These are phyloP conservation scores for Tribolium madens DNA, from an alignment of 1,140 invertebrate species.

Conservation along the genomic window DNA sequence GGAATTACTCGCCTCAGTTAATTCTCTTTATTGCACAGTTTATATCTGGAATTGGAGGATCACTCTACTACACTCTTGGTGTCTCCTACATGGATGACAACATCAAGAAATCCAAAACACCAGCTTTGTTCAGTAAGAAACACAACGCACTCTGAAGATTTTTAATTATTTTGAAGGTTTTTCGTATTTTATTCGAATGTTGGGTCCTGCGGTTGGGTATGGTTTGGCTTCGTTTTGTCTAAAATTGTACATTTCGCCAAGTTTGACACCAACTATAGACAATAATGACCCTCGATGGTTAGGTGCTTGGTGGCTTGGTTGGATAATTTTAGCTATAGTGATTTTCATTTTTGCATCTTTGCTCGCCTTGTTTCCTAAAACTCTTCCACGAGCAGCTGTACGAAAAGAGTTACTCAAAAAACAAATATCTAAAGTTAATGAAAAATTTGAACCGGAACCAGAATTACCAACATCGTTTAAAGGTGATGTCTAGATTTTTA, in stretches of 20 bases:
- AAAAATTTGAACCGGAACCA: constrained; percentile 57
- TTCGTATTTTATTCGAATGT: constrained; percentile 77
- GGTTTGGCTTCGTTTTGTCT: constrained; percentile 77
- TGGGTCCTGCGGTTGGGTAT: constrained; percentile 80
- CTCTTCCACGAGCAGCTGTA: constrained; percentile 72
- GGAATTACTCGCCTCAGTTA: constrained; percentile 72
- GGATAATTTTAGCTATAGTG: constrained; percentile 76
- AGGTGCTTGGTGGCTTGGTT: constrained; percentile 86
- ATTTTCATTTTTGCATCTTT: constrained; percentile 74
- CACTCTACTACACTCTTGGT: constrained; percentile 75
- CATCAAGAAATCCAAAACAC: constrained; percentile 78
- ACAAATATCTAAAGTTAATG: constrained; percentile 61
- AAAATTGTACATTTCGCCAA: constrained; percentile 78
- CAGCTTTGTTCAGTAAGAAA: constrained; percentile 73
- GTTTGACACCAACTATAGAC: constrained; percentile 75
- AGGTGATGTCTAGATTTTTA: constrained; percentile 55
- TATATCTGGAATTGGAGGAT: constrained; percentile 76
- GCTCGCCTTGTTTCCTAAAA: constrained; percentile 76
- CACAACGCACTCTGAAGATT: background rate
- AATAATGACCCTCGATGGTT: constrained; percentile 80
- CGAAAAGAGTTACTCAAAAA: constrained; percentile 67
- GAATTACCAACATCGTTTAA: constrained; percentile 62
- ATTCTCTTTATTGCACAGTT: constrained; percentile 75
- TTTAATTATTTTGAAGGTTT: constrained; percentile 70
- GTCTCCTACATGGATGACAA: constrained; percentile 81